A percentile compares a stretch with the other conserved stretches of the same genome.
Conservation (phyloP, 1,140 invertebrate genomes). For the Neotoxoptera formosana region DNA sequence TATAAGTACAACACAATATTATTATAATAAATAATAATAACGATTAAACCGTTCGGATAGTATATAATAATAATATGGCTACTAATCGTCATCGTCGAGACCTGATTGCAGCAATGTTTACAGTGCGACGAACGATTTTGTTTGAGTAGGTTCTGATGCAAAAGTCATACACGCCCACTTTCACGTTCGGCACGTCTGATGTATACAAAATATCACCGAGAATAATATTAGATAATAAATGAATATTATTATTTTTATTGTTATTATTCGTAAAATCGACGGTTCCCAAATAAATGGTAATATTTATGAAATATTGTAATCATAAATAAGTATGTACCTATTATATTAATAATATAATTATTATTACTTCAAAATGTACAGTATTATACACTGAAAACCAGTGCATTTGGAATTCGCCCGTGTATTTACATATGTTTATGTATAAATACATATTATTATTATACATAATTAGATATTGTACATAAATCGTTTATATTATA, state of each 20-base stretch:
- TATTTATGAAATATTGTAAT: neutral
- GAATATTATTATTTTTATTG: neutral
- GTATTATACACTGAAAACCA: constrained; percentile 1
- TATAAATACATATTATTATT: neutral
- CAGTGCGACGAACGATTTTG: neutral
- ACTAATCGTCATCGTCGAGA: neutral
- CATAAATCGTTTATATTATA: constrained; percentile 30
- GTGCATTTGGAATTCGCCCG: neutral
- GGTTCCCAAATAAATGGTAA: neutral
- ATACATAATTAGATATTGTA: constrained; percentile 24
- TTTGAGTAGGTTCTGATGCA: neutral
- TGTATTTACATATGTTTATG: neutral
- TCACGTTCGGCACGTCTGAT: neutral
- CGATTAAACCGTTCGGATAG: neutral
- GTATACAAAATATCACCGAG: neutral
- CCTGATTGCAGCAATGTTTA: neutral
- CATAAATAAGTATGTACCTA: neutral
- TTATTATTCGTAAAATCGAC: neutral
- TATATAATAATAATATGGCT: neutral
- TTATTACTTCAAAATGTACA: neutral
- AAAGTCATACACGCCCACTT: neutral
- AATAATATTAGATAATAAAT: neutral
- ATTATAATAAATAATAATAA: neutral
- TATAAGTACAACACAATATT: neutral
- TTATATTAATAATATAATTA: neutral